These are phyloP conservation scores for Polymixis lichenea DNA, from an alignment of 2,888 invertebrate genomes.

Conservation along the genomic window DNA sequence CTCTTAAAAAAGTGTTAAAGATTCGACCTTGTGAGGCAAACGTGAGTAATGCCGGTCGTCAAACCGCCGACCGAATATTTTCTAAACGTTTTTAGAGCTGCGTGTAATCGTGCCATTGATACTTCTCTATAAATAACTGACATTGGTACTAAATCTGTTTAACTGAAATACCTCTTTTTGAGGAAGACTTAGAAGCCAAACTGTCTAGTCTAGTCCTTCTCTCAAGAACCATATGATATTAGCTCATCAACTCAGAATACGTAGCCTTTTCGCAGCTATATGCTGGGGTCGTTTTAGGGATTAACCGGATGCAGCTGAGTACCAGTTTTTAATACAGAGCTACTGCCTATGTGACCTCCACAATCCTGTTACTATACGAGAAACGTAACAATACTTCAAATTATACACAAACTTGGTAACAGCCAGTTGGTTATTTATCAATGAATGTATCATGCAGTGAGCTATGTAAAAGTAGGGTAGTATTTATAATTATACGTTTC, in stretches of 20 bases:
- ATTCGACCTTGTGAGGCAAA: slow-evolving; percentile 68
- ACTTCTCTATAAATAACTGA: slow-evolving; percentile 43
- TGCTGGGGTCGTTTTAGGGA: not conserved
- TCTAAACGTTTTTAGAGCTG: slow-evolving; percentile 59
- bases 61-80: slow-evolving; percentile 63
- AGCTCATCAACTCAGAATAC: too few relatives aligned
- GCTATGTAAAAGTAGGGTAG: slow-evolving; percentile 19
- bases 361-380: not conserved
- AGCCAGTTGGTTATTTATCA: slow-evolving; percentile 13
- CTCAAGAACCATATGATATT: not conserved
- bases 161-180: not conserved
- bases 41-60: slow-evolving; percentile 71
- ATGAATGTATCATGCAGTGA: slow-evolving; percentile 12
- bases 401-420: slow-evolving; percentile 17
- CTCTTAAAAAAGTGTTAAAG: slow-evolving; percentile 51
- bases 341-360: not conserved
- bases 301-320: not conserved
- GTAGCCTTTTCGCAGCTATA: not conserved
- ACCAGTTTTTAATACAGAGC: not conserved
- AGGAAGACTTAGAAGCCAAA: slow-evolving; percentile 3
- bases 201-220: slow-evolving; percentile 7
- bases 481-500: slow-evolving; percentile 41
- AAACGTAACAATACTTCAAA: slow-evolving; percentile 7
- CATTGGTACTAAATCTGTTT: slow-evolving; percentile 49
- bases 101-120: slow-evolving; percentile 54